Conservation (phyloP, 2,797 vertebrate genomes). For the Eutrigla gurnardus region DNA sequence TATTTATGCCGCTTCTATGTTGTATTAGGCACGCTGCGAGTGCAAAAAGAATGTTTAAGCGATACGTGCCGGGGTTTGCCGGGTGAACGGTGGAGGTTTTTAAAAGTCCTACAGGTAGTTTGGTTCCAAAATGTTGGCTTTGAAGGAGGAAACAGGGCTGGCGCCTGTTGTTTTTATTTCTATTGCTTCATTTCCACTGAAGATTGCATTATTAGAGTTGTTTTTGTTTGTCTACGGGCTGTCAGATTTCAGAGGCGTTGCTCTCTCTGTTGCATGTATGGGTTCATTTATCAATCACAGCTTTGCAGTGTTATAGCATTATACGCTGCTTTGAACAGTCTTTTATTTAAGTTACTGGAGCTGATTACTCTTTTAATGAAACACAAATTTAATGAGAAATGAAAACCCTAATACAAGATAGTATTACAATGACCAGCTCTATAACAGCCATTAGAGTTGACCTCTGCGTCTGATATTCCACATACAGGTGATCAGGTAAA, state of each 20-base stretch:
- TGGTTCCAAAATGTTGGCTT: neutral
- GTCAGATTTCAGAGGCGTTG: conserved; percentile 20
- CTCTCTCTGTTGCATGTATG: neutral
- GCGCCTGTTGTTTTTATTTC: neutral
- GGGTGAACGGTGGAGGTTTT: neutral
- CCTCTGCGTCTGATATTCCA: conserved; percentile 19
- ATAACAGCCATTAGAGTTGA: conserved; percentile 9
- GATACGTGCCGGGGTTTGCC: neutral
- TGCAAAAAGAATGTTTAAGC: conserved; percentile 8
- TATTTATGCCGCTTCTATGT: conserved; percentile 9
- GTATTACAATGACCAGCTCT: conserved; percentile 25
- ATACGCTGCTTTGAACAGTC: too few relatives aligned
- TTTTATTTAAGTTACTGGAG: neutral
- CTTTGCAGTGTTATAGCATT: neutral
- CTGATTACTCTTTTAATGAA: conserved; percentile 26
- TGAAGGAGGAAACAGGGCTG: neutral
- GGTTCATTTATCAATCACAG: neutral
- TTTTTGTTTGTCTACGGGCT: conserved; percentile 2
- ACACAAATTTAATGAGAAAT: conserved; percentile 25
- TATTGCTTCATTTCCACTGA: neutral
- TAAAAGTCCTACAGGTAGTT: neutral
- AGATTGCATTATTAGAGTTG: too few relatives aligned
- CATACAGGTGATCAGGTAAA: conserved; percentile 22
- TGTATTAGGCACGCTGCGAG: neutral
- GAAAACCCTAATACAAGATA: neutral